Base-by-base conservation (phyloP, 2,113 vertebrate genomes). In the Acrocephalus arundinaceus region DNA sequence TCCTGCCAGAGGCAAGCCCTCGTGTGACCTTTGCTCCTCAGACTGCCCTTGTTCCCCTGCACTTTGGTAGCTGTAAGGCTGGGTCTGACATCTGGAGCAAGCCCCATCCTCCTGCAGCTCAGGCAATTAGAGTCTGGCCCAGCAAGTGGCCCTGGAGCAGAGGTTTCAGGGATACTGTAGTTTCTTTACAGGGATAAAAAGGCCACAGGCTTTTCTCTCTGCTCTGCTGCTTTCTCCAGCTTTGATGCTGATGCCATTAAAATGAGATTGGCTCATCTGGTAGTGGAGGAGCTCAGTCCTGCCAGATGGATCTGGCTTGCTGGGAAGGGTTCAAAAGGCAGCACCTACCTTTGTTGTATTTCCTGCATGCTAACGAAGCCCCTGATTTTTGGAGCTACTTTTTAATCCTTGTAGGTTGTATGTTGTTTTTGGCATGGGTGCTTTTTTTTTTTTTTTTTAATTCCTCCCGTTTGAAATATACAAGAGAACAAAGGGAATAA, bases 321-420 rank as follows among this genome's bases (percentile, higher is more conserved):
- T 82, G 68, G 46, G 85, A 68, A 74, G 31, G 45, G 87, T 96
- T 95, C 90, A 93, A 86, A 96, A 96, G 79, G 63, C 82, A 96
- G 92, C 78, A 83, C 72, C 94, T 91, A 59, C 39, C 73, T 92
- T 94, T 93, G 88, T 79, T 94, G 63, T 92, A 78, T 93, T 93
- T 95, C 67, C 87, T 90, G 72, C 55, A 46, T 0, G 0, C 27
- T 90, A 86, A 76, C 0, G 2, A 86, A 75, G 71, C 28, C 65
- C 2, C 7, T 75, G 52, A 78, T 87, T 88, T 82, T 41, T 75
- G 66, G 67, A 81, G 31, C 45, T 72, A 63, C 65, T 92, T 86
- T 76, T 89, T 90, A 75, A 86, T 75, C 83, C 61, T 80, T 79
- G 27, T 66, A 7, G 65, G 61, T 78, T 85, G 61, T 62, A 7